Percentiles rank a stretch among this genome's conserved stretches.
phyloP scores from a whole-genome alignment of 2,888 invertebrate genomes.

The Clepsis dumicolana region DNA sequence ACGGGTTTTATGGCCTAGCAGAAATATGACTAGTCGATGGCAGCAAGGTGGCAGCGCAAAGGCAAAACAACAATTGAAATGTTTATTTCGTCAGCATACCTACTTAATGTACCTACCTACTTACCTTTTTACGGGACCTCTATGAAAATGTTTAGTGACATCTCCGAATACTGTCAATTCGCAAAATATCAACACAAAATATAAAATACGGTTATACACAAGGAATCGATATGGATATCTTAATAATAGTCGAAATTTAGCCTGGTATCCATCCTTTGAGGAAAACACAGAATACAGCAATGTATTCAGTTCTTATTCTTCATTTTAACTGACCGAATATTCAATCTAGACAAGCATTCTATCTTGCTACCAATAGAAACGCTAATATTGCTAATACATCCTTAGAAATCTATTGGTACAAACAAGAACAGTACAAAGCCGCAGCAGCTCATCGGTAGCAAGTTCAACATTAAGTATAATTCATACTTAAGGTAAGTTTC shows the following conservation, averaged over 20 bases:
- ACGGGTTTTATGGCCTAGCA: too few relatives aligned
- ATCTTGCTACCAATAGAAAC: too few relatives aligned
- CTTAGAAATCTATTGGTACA: background rate
- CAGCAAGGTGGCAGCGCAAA: too few relatives aligned
- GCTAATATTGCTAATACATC: too few relatives aligned
- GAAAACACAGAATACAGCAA: background rate
- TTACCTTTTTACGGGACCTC: background rate
- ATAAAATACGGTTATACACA: background rate
- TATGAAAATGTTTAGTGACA: background rate
- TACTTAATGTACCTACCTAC: too few relatives aligned
- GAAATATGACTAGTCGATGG: too few relatives aligned
- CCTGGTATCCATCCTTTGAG: background rate
- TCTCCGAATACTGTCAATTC: background rate
- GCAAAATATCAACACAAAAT: slow-evolving; percentile 1
- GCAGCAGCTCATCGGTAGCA: too few relatives aligned
- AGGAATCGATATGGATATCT: background rate
- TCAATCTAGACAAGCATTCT: background rate
- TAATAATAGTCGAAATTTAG: background rate
- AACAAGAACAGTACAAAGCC: too few relatives aligned
- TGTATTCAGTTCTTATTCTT: background rate
- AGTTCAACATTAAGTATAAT: background rate
- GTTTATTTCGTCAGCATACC: background rate
- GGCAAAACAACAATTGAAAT: background rate
- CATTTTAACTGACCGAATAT: background rate
- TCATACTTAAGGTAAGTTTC: background rate